These are phyloP conservation scores for Synergus laeviventris DNA, from an alignment of 2,888 invertebrate species.

Conservation along the genomic window DNA sequence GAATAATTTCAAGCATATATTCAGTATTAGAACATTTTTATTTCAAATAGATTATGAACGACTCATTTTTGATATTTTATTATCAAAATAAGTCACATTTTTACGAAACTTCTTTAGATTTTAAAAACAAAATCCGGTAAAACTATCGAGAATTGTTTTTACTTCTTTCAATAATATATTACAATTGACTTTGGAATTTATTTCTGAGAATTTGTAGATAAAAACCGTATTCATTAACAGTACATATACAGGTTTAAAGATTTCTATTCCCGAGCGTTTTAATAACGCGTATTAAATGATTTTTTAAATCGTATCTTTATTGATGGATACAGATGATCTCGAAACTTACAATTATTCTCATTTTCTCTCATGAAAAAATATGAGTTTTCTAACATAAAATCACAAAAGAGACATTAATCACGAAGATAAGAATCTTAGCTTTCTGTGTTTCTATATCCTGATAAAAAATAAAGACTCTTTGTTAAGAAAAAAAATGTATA, in stretches of 20 bases:
- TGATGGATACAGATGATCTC: neutral
- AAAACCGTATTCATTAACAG: constrained; percentile 11
- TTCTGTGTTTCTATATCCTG: neutral
- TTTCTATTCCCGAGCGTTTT: neutral
- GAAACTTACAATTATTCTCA: neutral
- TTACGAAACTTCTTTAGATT: neutral
- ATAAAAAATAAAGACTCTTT: neutral
- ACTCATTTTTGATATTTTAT: neutral
- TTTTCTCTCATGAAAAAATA: neutral
- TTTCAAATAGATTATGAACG: neutral
- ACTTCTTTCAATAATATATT: constrained; percentile 17
- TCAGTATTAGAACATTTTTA: too few species aligned
- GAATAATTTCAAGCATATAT: too few species aligned
- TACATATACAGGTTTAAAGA: neutral
- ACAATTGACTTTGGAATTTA: constrained; percentile 21
- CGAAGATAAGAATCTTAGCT: neutral
- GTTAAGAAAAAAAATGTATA: neutral
- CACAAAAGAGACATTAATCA: neutral
- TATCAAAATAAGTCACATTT: constrained; percentile 3
- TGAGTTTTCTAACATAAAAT: neutral
- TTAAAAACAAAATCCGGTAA: neutral
- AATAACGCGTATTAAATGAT: neutral
- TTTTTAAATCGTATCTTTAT: neutral
- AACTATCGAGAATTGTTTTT: constrained; percentile 10
- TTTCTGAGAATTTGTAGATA: constrained; percentile 7